Base-by-base conservation (phyloP, 2,888 invertebrate genomes). In the Synanthedon tipuliformis region DNA sequence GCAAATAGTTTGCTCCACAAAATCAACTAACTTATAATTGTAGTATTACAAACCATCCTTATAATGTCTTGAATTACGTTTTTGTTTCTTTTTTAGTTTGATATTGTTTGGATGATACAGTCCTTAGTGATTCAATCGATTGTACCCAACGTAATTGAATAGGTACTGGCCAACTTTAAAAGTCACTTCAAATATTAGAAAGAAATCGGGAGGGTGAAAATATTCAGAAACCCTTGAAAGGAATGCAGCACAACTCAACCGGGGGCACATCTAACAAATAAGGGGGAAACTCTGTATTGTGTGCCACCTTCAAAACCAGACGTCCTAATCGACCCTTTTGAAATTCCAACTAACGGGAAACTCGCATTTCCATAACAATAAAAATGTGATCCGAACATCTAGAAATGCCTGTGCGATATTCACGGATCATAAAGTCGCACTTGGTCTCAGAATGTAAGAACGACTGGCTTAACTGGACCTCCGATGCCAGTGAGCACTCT, bases 291-390 rank as follows among this genome's bases (percentile, higher is more conserved):
- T 65, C 66, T 68, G 73, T 75, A 83, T 84, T 85, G 83, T 84
- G 73, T 71, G 67, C 73, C 81, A 82, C 85, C 86, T 84, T 86
- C 86, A 75, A 80, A 85, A 84, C 83, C 86, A 86, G 86, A 84
- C 83, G 78, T 81, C 73, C 84, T 85, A 86, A 86, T 85, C 85
- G 85, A 78, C 87, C 86, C 85, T 84, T 87, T 86, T 79, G 84
- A 85, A 84, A 85, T 83, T 79, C 83, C 81, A 83, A 85, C 84
- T 87, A 86, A 85, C 84, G 79, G 85, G 74, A 85, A 86, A 83
- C 82, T 81, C 84, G 74, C 78, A 85, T 87, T 87, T 85, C 84
- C 85, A 87, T 87, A 83, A 87, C 87, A 87, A 87, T 87, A 86
- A 87, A 86, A 87, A 86, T 81, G 78, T 83, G 84, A 84, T 86